phyloP scores from a whole-genome alignment of 2,113 vertebrate genomes.

The Merops nubicus region DNA sequence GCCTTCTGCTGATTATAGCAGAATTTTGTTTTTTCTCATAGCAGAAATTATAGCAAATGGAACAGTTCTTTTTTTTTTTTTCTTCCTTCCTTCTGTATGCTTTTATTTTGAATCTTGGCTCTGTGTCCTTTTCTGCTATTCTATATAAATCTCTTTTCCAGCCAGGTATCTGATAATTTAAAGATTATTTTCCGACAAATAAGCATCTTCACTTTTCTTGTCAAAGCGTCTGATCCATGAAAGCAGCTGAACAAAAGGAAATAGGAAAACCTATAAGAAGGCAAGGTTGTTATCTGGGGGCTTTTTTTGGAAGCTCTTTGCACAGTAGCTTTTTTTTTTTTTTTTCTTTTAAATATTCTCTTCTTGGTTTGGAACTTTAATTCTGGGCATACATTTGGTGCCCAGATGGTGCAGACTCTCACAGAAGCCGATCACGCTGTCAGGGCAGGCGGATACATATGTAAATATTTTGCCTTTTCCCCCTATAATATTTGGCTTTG shows the following conservation, averaged over 20 bases:
- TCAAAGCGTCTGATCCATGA: neutral
- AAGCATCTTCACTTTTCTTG: neutral
- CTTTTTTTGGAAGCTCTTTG: constrained; percentile 3
- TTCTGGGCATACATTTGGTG: constrained; percentile 72
- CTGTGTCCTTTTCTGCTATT: neutral
- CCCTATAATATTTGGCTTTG: constrained; percentile 78
- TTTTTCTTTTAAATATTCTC: constrained; percentile 44
- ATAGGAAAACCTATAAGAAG: neutral
- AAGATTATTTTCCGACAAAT: constrained; percentile 47
- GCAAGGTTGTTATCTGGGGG: neutral
- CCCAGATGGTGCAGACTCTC: constrained; percentile 79
- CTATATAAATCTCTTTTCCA: neutral
- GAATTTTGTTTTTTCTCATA: too few relatives aligned
- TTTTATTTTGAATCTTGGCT: constrained; percentile 13
- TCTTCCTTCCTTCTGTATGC: neutral
- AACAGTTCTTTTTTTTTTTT: neutral
- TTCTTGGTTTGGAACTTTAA: constrained; percentile 66
- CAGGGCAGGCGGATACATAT: constrained; percentile 77
- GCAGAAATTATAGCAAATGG: neutral
- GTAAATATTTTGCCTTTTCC: constrained; percentile 80
- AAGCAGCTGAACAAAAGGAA: neutral
- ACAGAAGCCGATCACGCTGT: constrained; percentile 76
- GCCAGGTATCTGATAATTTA: neutral
- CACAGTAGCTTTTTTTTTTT: neutral
- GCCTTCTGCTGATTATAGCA: neutral